Evolutionary conservation across 2,888 invertebrate genomes (phyloP).

Genomic region (Nymphalis polychloros): DNA sequence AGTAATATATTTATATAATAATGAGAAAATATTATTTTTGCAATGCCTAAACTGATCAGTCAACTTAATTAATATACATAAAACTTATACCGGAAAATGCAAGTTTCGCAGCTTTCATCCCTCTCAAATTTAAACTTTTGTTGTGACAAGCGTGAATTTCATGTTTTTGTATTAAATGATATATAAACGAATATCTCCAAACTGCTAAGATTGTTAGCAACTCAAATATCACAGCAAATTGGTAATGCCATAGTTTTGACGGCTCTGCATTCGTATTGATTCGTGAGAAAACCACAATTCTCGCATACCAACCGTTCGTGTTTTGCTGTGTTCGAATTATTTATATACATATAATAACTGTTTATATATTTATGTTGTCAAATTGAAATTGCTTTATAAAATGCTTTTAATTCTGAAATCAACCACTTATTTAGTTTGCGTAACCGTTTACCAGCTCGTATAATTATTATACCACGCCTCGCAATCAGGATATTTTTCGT

Average conservation of each 20-base stretch:
- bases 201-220: not conserved
- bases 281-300: slow-evolving; percentile 10
- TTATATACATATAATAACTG: not conserved
- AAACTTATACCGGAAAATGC: too few relatives aligned
- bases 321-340: not conserved
- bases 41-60: too few relatives aligned
- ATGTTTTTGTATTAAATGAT: not conserved
- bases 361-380: not conserved
- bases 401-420: not conserved
- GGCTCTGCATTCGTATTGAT: not conserved
- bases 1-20: too few relatives aligned
- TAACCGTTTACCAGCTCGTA: not conserved
- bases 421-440: slow-evolving; percentile 3
- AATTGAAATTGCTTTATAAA: not conserved
- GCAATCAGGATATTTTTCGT: not conserved
- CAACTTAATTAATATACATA: too few relatives aligned
- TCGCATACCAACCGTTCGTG: not conserved
- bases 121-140: too few relatives aligned
- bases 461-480: slow-evolving; percentile 4
- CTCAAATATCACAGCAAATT: slow-evolving; percentile 8
- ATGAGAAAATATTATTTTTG: too few relatives aligned
- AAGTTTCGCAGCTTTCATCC: too few relatives aligned
- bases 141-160: not conserved
- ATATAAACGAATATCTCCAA: not conserved
- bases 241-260: slow-evolving; percentile 8